Percentiles rank a stretch among this genome's conserved stretches.
Conservation (phyloP, 2,888 invertebrate species). For the Gordius sp. region DNA sequence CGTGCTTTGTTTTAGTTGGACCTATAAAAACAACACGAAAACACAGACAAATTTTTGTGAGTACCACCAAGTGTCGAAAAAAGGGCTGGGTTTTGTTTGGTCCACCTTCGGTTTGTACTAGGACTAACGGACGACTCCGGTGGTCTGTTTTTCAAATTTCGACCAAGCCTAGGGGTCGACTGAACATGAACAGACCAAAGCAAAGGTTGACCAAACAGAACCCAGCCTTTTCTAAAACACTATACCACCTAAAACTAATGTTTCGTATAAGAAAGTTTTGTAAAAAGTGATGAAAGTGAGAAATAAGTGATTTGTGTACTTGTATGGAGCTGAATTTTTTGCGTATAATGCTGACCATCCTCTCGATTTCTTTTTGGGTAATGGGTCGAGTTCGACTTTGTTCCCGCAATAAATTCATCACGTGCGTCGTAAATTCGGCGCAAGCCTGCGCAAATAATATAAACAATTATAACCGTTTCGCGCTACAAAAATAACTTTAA, state of each 20-base stretch:
- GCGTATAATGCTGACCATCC: slow-evolving; percentile 93
- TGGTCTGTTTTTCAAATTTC: too few relatives aligned
- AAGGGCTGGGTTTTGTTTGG: too few relatives aligned
- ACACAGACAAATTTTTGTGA: too few relatives aligned
- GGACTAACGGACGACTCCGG: too few relatives aligned
- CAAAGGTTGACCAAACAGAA: too few relatives aligned
- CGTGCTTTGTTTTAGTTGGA: slow-evolving; percentile 87
- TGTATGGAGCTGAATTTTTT: slow-evolving; percentile 90
- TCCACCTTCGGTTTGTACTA: too few relatives aligned
- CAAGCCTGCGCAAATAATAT: slow-evolving; percentile 43
- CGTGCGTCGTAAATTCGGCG: slow-evolving; percentile 99
- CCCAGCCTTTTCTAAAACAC: too few relatives aligned
- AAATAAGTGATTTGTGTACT: slow-evolving; percentile 32
- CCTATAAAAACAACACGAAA: slow-evolving; percentile 34
- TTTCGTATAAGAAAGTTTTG: slow-evolving; percentile 26
- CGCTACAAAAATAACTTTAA: neutral
- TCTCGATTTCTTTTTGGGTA: slow-evolving; percentile 87
- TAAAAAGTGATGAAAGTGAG: neutral
- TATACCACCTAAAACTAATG: too few relatives aligned
- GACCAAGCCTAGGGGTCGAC: too few relatives aligned
- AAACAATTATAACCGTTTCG: neutral
- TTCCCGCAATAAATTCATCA: slow-evolving; percentile 80
- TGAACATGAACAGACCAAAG: too few relatives aligned
- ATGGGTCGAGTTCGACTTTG: slow-evolving; percentile 90
- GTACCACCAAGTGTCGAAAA: too few relatives aligned